These are phyloP conservation scores for Apodemia zela DNA, from an alignment of 2,888 invertebrate genomes.

Conservation along the genomic window DNA sequence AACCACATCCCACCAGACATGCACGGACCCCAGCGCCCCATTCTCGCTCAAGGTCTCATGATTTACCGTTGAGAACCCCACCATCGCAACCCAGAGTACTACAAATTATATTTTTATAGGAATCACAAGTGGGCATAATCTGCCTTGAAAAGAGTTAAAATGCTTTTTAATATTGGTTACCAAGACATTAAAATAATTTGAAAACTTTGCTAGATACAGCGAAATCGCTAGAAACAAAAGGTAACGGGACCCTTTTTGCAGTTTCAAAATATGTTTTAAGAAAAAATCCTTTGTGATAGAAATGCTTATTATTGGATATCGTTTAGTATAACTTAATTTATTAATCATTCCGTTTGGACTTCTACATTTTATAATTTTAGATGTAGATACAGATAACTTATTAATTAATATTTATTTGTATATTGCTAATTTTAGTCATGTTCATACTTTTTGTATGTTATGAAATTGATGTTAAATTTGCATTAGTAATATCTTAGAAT, in stretches of 20 bases:
- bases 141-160: conserved; percentile 37
- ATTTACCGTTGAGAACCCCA: conserved; percentile 46
- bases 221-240: conserved; percentile 3
- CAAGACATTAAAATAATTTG: conserved; percentile 35
- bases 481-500: background rate
- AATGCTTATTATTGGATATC: background rate
- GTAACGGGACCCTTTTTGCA: background rate
- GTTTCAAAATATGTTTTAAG: conserved; percentile 24
- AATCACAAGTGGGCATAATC: conserved; percentile 44
- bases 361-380: background rate
- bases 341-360: conserved; percentile 14
- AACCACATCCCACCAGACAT: conserved; percentile 44
- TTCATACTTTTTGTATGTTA: conserved; percentile 9
- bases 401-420: conserved; percentile 13
- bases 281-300: conserved; percentile 6
- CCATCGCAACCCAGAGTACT: conserved; percentile 65
- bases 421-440: background rate
- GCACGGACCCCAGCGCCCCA: conserved; percentile 41
- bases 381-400: conserved; percentile 2
- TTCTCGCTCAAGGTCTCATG: conserved; percentile 63
- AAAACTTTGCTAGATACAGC: conserved; percentile 12
- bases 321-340: background rate
- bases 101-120: conserved; percentile 76
- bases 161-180: conserved; percentile 43
- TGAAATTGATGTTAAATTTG: conserved; percentile 1